Evolutionary conservation across 2,888 invertebrate species (phyloP).

Genomic region (Apocheima hispidaria): DNA sequence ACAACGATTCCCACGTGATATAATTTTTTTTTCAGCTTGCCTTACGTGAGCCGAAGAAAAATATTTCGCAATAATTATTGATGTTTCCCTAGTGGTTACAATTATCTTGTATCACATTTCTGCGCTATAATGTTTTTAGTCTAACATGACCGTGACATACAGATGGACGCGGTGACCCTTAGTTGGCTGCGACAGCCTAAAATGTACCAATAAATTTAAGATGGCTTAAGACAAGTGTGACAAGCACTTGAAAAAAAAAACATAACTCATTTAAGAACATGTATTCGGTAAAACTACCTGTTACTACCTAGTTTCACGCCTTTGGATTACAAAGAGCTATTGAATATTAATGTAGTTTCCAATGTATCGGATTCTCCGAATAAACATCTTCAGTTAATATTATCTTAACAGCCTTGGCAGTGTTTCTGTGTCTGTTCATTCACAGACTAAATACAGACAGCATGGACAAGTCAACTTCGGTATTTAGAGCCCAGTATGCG

Average conservation of each 20-base stretch:
- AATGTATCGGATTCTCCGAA: constrained; percentile 15
- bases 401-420: constrained; percentile 23
- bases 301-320: constrained; percentile 2
- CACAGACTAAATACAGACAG: constrained; percentile 1
- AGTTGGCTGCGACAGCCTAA: too few relatives aligned
- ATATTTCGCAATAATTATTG: too few relatives aligned
- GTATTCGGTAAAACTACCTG: background rate
- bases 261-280: background rate
- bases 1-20: too few relatives aligned
- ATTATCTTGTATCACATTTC: too few relatives aligned
- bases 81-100: too few relatives aligned
- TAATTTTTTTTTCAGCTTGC: too few relatives aligned
- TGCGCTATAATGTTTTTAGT: too few relatives aligned
- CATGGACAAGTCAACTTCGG: background rate
- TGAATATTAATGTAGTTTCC: constrained; percentile 12
- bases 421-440: constrained; percentile 22
- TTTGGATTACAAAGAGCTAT: constrained; percentile 7
- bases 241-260: background rate
- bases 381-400: constrained; percentile 20
- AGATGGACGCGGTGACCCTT: too few relatives aligned
- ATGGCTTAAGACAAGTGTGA: background rate
- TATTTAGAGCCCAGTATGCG: too few relatives aligned
- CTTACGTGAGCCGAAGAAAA: too few relatives aligned
- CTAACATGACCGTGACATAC: too few relatives aligned
- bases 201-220: too few relatives aligned